Evolutionary conservation across 1,140 invertebrate species (phyloP), one percentile per base, ranked within the genome.

Genomic region (Thalassaphorura encarpata): DNA sequence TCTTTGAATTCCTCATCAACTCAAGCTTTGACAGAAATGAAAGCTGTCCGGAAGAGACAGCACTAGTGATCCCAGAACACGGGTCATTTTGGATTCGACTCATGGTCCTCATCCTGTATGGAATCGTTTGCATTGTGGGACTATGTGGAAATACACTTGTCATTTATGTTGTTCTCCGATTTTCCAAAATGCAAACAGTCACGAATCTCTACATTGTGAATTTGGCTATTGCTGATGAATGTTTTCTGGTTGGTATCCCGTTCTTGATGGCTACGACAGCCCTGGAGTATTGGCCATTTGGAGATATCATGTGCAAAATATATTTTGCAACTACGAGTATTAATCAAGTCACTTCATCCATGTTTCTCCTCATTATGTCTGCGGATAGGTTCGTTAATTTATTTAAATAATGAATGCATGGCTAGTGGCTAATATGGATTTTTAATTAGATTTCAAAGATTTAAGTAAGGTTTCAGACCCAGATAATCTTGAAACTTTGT

Each of bases 181-280:
- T 47, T 18, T 47, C 45, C 18, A 47, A 47, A 27, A 47, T 47
- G 45, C 45, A 47, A 47, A 47, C 45, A 92, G 96, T 33, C n/a
- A 96, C 93, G 29, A 97, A 97, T 66, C 87, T 94, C 76, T 97
- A 96, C 72, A 95, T 97, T 52, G 81, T 97, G 2, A 97, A 97
- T 68, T 71, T 97, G 58, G 93, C 93, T 0, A 83, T 97, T 16
- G 92, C 93, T 0, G 93, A 97, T 69, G 89, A 95, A 66, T 87
- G 88, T 63, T 97, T 96, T 69, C 77, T 97, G 5, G 56, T 94
- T 8, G 90, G 91, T 0, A 85, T 97, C 59, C 93, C 93, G 0
- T 92, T 97, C 67, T 73, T 96, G 0, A 83, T 96, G 16, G 83
- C 84, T 0, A 97, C 92, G 0, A 87, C 91, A 74, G 80, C 82